These are phyloP conservation scores for Odontamblyopus rebecca DNA, from an alignment of 2,797 vertebrate genomes.

Conservation along the genomic window DNA sequence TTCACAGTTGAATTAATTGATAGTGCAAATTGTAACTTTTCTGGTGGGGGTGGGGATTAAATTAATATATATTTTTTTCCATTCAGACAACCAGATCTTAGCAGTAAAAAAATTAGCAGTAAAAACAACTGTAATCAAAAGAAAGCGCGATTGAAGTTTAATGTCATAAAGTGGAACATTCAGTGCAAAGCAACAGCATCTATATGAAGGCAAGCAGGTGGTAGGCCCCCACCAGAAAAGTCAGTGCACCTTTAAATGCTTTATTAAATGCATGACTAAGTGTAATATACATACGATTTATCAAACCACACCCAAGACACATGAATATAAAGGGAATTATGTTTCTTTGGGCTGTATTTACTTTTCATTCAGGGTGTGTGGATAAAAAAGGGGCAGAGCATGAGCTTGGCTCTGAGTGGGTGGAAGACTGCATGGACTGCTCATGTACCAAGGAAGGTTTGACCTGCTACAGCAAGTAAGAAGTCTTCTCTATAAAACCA, in stretches of 20 bases:
- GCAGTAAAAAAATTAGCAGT: background rate
- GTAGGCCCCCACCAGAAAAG: background rate
- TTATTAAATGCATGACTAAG: conserved; percentile 4
- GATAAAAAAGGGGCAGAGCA: conserved; percentile 42
- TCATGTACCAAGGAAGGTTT: conserved; percentile 17
- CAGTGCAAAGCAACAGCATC: background rate
- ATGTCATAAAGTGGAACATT: no score
- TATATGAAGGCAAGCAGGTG: background rate
- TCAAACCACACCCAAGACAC: conserved; percentile 19
- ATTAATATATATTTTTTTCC: background rate
- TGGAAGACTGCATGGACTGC: conserved; percentile 42
- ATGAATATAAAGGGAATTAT: background rate
- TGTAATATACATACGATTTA: background rate
- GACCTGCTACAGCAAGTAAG: conserved; percentile 48
- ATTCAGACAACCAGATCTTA: background rate
- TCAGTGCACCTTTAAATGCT: background rate
- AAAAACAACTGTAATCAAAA: background rate
- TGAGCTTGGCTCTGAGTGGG: conserved; percentile 37
- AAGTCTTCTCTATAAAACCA: background rate
- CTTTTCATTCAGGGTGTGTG: conserved; percentile 43
- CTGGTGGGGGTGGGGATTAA: background rate
- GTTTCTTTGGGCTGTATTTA: conserved; percentile 12
- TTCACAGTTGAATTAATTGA: background rate
- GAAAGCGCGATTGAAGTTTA: no score
- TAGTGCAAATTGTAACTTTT: background rate